These are phyloP conservation scores for Diachrysia chrysitis DNA, from an alignment of 2,888 invertebrate species.

Conservation along the genomic window DNA sequence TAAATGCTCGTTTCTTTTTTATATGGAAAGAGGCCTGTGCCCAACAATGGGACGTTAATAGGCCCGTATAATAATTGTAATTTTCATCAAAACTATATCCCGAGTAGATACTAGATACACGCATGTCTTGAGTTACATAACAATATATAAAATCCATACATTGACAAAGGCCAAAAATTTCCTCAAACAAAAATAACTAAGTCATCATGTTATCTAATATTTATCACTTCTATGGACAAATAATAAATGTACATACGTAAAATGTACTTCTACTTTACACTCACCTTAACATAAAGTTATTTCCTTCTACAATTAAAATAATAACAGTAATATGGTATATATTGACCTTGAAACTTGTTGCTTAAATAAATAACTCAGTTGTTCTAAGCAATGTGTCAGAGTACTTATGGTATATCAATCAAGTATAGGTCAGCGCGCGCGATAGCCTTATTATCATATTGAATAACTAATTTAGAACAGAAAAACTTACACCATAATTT, in stretches of 20 bases:
- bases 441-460: conserved; percentile 36
- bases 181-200: no score
- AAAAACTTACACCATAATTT: background rate
- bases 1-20: no score
- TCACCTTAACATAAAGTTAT: background rate
- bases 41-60: no score
- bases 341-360: conserved; percentile 21
- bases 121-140: no score
- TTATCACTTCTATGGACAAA: background rate
- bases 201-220: background rate
- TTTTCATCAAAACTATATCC: no score
- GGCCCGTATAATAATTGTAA: no score
- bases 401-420: conserved; percentile 27
- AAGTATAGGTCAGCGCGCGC: conserved; percentile 12
- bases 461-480: conserved; percentile 6
- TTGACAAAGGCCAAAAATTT: background rate
- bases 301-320: background rate
- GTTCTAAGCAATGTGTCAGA: conserved; percentile 3
- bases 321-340: background rate
- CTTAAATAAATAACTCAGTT: conserved; percentile 27
- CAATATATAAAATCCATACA: background rate
- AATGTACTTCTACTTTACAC: background rate
- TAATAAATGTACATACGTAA: background rate
- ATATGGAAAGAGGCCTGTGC: no score
- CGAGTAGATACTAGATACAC: no score